Conservation (phyloP, 2,797 vertebrate genomes). For the Eospalax fontanierii region DNA sequence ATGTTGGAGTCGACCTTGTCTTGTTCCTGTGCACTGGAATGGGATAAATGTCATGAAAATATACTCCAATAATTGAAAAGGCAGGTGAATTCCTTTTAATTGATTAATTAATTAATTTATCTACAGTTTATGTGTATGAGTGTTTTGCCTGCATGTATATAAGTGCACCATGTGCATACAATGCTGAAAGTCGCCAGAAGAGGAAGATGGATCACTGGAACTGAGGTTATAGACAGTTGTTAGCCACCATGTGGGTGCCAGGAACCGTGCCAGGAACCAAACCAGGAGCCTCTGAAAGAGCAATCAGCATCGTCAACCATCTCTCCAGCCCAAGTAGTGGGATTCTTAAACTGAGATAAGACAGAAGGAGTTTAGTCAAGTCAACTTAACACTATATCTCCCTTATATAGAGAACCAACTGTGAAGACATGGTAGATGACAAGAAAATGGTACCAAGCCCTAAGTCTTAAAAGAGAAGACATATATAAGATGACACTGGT, state of each 20-base stretch:
- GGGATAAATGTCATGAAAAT: not conserved
- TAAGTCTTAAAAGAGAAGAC: not conserved
- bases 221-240: no score
- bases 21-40: not conserved
- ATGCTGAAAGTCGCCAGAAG: no score
- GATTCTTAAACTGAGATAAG: not conserved
- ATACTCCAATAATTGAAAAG: not conserved
- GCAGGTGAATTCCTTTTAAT: no score
- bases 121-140: no score
- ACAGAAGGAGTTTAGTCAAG: not conserved
- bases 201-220: no score
- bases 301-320: no score
- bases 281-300: no score
- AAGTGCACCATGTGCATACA: no score
- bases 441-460: not conserved
- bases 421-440: constrained; percentile 22
- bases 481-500: not conserved
- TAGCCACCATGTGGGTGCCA: no score
- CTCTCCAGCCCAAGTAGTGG: not conserved
- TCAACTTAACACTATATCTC: not conserved
- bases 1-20: not conserved
- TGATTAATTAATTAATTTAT: no score
- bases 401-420: not conserved
- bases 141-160: no score
- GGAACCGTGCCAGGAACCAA: no score